Evolutionary conservation across 1,140 invertebrate genomes (phyloP), one percentile per base, ranked within the genome.

Genomic region (Panagrolaimus sp.): DNA sequence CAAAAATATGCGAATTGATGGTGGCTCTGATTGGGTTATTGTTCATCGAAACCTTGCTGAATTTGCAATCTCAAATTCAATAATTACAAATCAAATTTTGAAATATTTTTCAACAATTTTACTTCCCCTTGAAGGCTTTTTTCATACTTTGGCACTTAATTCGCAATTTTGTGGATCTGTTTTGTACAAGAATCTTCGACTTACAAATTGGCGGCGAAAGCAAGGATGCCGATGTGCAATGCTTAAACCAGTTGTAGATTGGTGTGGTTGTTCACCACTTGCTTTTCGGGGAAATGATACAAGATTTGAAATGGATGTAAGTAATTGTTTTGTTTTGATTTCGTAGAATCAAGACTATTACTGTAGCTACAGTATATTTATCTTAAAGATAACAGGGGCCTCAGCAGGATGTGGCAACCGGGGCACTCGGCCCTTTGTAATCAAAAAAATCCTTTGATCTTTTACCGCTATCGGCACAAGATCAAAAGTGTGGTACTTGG

Each of bases 191-290:
- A 98, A 99, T 86, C 87, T 99, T 38, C 93, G 96, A 81, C 88
- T 97, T 12, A 98, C 95, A 1, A 98, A 98, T 86, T 99, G 96
- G 96, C 93, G 94, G 76, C 87, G 96, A 43, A 92, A 92, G 82
- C 88, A 95, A 67, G 96, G 96, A 0, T 98, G 96, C 83, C 94
- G 96, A 83, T 98, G 96, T 84, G 95, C 97, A 84, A 93, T 94
- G 24, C 82, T 87, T 83, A 94, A 94, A 81, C 91, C 96, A 83
- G 90, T 98, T 1, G 96, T 98, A 0, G 96, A 98, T 85, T 99
- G 96, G 96, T 98, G 96, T 84, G 96, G 96, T 4, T 98, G 96
- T 84, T 96, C 93, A 68, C 96, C 96, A 0, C 96, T 97, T 84
- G 93, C 94, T 85, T 95, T 98, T 80, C 90, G 89, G 17, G 68